A percentile compares a stretch with the other conserved stretches of the same genome.
Evolutionary conservation across 2,888 invertebrate species (phyloP).

Genomic region (Mactromeris polynyma): DNA sequence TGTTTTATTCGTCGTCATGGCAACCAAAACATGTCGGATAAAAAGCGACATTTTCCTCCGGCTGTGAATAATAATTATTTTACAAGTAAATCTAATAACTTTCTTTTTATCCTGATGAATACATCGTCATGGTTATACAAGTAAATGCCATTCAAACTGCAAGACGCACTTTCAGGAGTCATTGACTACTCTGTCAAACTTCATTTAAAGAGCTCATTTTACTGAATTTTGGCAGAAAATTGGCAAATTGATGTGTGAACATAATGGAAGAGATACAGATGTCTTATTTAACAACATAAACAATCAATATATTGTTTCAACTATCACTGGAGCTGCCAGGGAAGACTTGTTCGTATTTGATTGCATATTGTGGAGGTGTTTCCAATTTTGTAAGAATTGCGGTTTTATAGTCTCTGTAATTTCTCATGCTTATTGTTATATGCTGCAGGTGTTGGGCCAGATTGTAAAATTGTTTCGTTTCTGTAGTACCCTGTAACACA

Average conservation of each 20-base stretch:
- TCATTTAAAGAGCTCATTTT: conserved; percentile 2
- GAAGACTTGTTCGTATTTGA: neutral
- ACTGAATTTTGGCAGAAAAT: conserved; percentile 13
- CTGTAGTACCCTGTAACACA: too few species aligned
- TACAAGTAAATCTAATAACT: neutral
- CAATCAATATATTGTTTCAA: conserved; percentile 11
- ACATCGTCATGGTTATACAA: neutral
- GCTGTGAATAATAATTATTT: neutral
- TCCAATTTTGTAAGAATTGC: neutral
- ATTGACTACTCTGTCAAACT: conserved; percentile 1
- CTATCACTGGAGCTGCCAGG: neutral
- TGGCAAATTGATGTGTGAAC: conserved; percentile 7
- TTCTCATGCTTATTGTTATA: neutral
- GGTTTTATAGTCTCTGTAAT: neutral
- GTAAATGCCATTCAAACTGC: neutral
- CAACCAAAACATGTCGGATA: neutral
- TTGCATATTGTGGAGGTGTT: neutral
- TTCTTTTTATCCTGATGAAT: neutral
- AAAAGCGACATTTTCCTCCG: too few species aligned
- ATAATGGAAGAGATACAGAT: neutral
- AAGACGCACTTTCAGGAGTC: conserved; percentile 8
- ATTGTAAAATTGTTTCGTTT: too few species aligned
- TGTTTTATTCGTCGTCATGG: conserved; percentile 1
- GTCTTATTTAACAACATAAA: conserved; percentile 21
- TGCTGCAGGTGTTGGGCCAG: too few species aligned